Evolutionary conservation across 2,113 vertebrate genomes (phyloP).

Genomic region (Holacanthus passer): DNA sequence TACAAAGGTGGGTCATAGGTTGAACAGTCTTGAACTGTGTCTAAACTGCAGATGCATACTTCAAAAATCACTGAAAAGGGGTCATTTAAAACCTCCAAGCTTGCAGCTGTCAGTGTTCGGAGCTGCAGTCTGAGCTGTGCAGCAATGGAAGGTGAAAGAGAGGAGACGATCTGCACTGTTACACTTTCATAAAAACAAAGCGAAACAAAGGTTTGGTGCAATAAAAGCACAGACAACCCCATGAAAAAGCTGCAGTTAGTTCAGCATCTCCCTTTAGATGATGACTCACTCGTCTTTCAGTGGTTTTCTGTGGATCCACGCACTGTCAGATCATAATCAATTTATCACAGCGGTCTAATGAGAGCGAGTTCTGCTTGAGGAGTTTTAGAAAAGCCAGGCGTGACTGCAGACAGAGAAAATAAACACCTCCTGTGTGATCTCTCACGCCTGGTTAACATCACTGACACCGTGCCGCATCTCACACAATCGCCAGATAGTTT

Average conservation of each 20-base stretch:
- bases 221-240: conserved; percentile 14
- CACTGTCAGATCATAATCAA: conserved; percentile 53
- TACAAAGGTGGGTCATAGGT: too few species aligned
- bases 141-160: background rate
- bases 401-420: conserved; percentile 62
- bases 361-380: conserved; percentile 46
- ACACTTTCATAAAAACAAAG: conserved; percentile 13
- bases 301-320: background rate
- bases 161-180: conserved; percentile 10
- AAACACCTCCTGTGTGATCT: conserved; percentile 62
- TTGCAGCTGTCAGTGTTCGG: background rate
- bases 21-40: too few species aligned
- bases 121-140: background rate
- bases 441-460: conserved; percentile 51
- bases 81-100: background rate
- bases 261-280: background rate
- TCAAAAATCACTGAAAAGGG: too few species aligned
- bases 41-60: too few species aligned
- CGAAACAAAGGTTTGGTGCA: conserved; percentile 13
- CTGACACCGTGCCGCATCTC: conserved; percentile 25
- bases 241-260: conserved; percentile 1
- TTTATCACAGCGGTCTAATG: conserved; percentile 48
- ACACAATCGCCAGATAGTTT: conserved; percentile 32
- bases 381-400: conserved; percentile 40
- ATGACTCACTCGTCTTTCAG: conserved; percentile 52